Evolutionary conservation across 2,797 vertebrate species (phyloP).

Genomic region (Xenops minutus): DNA sequence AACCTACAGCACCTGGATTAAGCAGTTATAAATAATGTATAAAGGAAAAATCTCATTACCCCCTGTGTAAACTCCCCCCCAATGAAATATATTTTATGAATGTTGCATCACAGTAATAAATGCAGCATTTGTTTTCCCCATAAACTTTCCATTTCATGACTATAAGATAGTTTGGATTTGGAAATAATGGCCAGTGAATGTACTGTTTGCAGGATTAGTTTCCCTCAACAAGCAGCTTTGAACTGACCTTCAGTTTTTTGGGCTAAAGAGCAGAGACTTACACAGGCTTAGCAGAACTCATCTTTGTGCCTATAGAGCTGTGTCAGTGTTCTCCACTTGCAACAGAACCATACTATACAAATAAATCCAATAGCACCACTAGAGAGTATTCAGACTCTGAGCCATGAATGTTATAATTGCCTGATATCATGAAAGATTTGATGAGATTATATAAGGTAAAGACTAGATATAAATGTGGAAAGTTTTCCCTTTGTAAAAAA

Average conservation of each 20-base stretch:
- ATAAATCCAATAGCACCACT: background rate
- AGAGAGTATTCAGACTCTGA: constrained; percentile 21
- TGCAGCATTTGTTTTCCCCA: constrained; percentile 80
- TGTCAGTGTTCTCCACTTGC: background rate
- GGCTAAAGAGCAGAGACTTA: constrained; percentile 30
- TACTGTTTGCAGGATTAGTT: constrained; percentile 64
- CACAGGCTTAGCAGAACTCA: constrained; percentile 24
- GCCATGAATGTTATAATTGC: constrained; percentile 15
- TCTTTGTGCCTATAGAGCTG: constrained; percentile 19
- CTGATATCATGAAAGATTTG: constrained; percentile 3
- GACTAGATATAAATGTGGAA: background rate
- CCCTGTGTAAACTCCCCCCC: constrained; percentile 79
- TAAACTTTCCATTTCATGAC: constrained; percentile 79
- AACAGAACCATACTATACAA: background rate
- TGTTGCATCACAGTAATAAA: constrained; percentile 82
- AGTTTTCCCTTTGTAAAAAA: constrained; percentile 47
- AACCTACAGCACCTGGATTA: constrained; percentile 81
- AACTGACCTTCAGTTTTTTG: constrained; percentile 72
- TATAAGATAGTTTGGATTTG: constrained; percentile 74
- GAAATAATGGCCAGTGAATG: constrained; percentile 60
- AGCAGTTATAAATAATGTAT: constrained; percentile 81
- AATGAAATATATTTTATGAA: constrained; percentile 83
- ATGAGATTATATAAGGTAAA: constrained; percentile 57
- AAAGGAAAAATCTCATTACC: constrained; percentile 83
- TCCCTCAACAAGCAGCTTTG: constrained; percentile 58